Percentiles rank a stretch among this genome's conserved stretches.
These are phyloP conservation scores for Cantharis nigra DNA, from an alignment of 2,888 invertebrate genomes.

Conservation along the genomic window DNA sequence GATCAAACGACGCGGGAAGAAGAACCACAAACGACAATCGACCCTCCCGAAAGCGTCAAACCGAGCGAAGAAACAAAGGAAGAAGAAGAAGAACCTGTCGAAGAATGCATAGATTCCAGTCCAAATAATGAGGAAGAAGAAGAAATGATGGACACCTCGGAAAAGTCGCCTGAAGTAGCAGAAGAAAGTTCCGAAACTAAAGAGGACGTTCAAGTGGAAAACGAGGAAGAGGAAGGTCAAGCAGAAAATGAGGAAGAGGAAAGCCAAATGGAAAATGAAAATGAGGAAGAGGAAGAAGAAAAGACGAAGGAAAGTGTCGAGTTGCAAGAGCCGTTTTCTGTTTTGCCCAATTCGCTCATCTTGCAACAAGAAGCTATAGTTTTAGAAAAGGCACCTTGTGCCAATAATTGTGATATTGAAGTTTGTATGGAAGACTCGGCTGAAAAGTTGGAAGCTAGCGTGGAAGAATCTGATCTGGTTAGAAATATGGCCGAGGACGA, in stretches of 20 bases:
- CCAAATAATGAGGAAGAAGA: neutral
- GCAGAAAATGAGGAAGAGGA: slow-evolving; percentile 35
- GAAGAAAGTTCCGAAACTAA: neutral
- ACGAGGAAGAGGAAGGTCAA: neutral
- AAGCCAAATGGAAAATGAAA: slow-evolving; percentile 33
- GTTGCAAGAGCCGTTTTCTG: slow-evolving; percentile 10
- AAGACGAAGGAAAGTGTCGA: slow-evolving; percentile 7
- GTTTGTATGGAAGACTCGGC: slow-evolving; percentile 44
- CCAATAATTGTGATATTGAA: slow-evolving; percentile 49
- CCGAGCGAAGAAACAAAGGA: neutral
- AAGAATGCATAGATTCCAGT: neutral
- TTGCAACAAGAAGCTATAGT: slow-evolving; percentile 51
- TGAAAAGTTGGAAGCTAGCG: slow-evolving; percentile 53
- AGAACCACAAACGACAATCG: neutral
- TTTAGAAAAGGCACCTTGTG: slow-evolving; percentile 53
- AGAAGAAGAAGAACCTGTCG: neutral
- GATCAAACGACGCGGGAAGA: neutral
- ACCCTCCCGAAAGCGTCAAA: neutral
- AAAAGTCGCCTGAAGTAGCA: neutral
- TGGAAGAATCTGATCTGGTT: slow-evolving; percentile 54
- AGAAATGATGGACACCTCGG: neutral
- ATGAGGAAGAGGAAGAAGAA: slow-evolving; percentile 18
- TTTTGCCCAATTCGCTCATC: slow-evolving; percentile 52
- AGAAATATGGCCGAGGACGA: slow-evolving; percentile 55
- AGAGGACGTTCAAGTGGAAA: neutral